Evolutionary conservation across 2,113 vertebrate species (phyloP), one percentile per base, ranked within the genome.

Genomic region (Sorex fumeus): DNA sequence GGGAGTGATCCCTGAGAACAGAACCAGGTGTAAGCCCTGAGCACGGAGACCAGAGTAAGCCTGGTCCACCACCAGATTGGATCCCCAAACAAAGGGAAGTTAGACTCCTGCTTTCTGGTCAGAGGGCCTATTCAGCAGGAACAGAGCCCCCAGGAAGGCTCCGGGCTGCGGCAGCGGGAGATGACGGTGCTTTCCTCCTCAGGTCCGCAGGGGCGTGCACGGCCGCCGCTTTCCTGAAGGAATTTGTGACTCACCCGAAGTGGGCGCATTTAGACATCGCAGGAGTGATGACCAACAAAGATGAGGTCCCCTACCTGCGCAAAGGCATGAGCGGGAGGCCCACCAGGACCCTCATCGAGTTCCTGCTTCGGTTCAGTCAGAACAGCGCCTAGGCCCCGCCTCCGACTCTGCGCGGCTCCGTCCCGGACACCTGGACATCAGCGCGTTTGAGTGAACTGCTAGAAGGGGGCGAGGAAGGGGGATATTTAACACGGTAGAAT

Each of bases 231-330:
- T 99, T 99, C 97, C 98, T 99, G 87, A 98, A 95, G 89, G 99
- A 99, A 91, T 99, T 99, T 90, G 99, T 99, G 94, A 99, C 98
- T 0, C 97, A 97, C 10, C 85, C 98, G 53, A 98, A 99, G 77
- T 99, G 99, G 99, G 99, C 99, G 34, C 99, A 99, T 85, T 97
- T 99, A 86, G 99, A 99, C 95, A 99, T 99, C 11, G 99, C 99
- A 11, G 99, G 99, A 4, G 99, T 99, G 93, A 99, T 99, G 99
- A 97, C 97, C 0, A 99, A 99, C 95, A 99, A 99, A 93, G 99
- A 99, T 3, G 99, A 99, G 94, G 93, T 99, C 74, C 98, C 99
- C 0, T 99, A 99, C 80, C 98, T 99, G 64, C 97, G 98, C 8
- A 99, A 99, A 86, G 99, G 99, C 95, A 99, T 99, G 99, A 98